These are phyloP conservation scores for Germaria angustata DNA, from an alignment of 2,888 invertebrate genomes.

Conservation along the genomic window DNA sequence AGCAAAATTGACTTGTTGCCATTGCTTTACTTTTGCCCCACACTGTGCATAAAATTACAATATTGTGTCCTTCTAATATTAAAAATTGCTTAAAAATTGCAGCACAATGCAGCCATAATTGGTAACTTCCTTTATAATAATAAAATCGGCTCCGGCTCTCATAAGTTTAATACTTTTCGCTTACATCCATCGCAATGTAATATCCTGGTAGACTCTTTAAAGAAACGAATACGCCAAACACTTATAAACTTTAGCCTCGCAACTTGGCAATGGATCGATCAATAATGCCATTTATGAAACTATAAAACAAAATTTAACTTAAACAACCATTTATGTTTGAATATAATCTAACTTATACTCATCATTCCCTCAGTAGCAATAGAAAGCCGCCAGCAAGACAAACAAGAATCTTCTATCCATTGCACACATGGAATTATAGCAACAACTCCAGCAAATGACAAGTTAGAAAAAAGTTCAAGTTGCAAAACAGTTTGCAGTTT, in stretches of 20 bases:
- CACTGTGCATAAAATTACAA: too few relatives aligned
- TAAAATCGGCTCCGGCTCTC: too few relatives aligned
- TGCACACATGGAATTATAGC: background rate
- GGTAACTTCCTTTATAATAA: too few relatives aligned
- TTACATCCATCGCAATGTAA: too few relatives aligned
- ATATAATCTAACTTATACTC: background rate
- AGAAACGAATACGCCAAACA: background rate
- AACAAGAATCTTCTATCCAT: background rate
- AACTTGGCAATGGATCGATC: background rate
- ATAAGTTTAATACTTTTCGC: too few relatives aligned
- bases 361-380: background rate
- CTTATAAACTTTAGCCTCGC: background rate
- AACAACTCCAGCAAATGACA: background rate
- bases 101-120: too few relatives aligned
- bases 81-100: too few relatives aligned
- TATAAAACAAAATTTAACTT: background rate
- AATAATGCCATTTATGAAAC: background rate
- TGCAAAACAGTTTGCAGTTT: conserved; percentile 25
- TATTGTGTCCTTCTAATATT: too few relatives aligned
- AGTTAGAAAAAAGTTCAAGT: background rate
- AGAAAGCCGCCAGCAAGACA: background rate
- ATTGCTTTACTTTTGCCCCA: too few relatives aligned
- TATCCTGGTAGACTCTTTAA: too few relatives aligned
- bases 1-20: too few relatives aligned
- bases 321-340: background rate